Evolutionary conservation across 2,797 vertebrate genomes (phyloP), one percentile per base, ranked within the genome.

Genomic region (Brachyrhaphis roseni): DNA sequence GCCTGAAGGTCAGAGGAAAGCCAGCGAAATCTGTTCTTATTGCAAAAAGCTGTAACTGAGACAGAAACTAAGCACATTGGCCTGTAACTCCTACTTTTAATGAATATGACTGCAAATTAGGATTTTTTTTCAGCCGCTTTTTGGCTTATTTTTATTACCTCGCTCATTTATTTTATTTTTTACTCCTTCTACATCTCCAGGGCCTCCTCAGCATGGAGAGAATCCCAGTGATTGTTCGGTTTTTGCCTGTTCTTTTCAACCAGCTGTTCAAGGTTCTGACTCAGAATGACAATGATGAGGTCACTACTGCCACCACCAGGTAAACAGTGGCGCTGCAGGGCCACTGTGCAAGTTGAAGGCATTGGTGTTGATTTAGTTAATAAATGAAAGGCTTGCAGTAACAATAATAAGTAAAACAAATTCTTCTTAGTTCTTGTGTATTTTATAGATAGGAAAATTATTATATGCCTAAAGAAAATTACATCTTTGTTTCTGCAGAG

Each of bases 171-270:
- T 28, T 74, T 62, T 26, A 53, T n/a, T 47, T 75, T 75, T 62
- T 43, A 23, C 55, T 73, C 64, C 72, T 75, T 77, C 72, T 43
- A 26, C 46, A 77, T 82, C 76, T 85, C 79, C 93, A 99, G 98
- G 98, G 98, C 91, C 96, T 99, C 79, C 87, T 98, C 90, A 98
- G 96, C 80, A 98, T 99, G 91, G 98, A 99, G 94, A 98, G 95
- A 95, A 98, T 98, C 91, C 97, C 97, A 68, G 96, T 98, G 72
- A 97, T 99, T 83, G 96, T 99, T 89, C 96, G 96, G 87, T 99
- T 99, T 91, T 96, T 99, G 84, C 98, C 98, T 34, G 88, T 99
- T 80, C 96, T 99, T 84, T 96, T 99, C 89, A 99, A 99, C 95
- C 98, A 99, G 57, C 97, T 99, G 78, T 97, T 99, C 90, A 96